Percentiles rank a stretch among this genome's conserved stretches.
These are phyloP conservation scores for Melangyna quadrimaculata DNA, from an alignment of 2,888 invertebrate genomes.

Conservation along the genomic window DNA sequence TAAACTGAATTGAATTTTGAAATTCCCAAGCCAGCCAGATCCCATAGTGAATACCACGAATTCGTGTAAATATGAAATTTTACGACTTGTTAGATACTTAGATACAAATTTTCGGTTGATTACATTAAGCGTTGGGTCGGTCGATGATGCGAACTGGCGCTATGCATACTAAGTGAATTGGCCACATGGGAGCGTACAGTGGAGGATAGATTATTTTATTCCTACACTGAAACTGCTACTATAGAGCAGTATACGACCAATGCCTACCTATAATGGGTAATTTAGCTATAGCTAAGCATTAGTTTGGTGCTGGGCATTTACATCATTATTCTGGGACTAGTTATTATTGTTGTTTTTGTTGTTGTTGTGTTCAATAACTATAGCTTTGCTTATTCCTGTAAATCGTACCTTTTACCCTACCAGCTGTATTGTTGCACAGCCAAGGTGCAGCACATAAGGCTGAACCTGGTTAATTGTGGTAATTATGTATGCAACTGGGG, in stretches of 20 bases:
- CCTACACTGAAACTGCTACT: constrained; percentile 9
- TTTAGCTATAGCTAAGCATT: constrained; percentile 62
- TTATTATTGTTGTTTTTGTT: constrained; percentile 5
- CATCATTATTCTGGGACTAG: constrained; percentile 29
- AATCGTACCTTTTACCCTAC: constrained; percentile 14
- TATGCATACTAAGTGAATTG: constrained; percentile 70
- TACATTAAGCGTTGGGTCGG: constrained; percentile 68
- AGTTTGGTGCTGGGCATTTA: constrained; percentile 43
- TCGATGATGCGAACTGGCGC: constrained; percentile 56
- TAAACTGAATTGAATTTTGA: constrained; percentile 62
- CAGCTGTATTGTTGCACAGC: not conserved
- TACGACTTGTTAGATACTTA: constrained; percentile 72
- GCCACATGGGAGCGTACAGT: constrained; percentile 49
- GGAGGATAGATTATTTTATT: too few species aligned
- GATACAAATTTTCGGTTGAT: constrained; percentile 72
- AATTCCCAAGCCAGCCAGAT: constrained; percentile 51
- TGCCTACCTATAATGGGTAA: constrained; percentile 35
- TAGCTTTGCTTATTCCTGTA: not conserved
- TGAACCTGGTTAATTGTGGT: not conserved
- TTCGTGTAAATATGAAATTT: constrained; percentile 72
- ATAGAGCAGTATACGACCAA: not conserved
- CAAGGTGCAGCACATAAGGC: constrained; percentile 22
- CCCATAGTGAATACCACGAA: constrained; percentile 58
- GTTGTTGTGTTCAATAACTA: constrained; percentile 8
- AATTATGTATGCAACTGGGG: constrained; percentile 60